These are phyloP conservation scores for Brachionus plicatilis DNA, from an alignment of 1,140 invertebrate species.

Conservation along the genomic window DNA sequence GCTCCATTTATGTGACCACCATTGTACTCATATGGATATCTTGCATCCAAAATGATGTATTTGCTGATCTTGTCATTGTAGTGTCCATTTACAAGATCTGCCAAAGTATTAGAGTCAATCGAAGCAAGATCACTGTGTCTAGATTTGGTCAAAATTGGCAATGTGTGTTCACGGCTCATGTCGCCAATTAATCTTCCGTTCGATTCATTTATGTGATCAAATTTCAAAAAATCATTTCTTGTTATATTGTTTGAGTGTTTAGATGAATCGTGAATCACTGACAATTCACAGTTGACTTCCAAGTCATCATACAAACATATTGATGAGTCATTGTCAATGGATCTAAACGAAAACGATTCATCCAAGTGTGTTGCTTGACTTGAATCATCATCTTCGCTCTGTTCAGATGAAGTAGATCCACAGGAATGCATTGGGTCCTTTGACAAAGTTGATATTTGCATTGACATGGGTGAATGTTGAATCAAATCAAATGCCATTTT, in stretches of 20 bases:
- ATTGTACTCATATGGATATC: conserved; percentile 92
- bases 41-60: conserved; percentile 57
- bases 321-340: background rate
- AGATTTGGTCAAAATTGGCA: background rate
- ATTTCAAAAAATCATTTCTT: background rate
- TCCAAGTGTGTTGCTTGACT: conserved; percentile 1
- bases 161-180: background rate
- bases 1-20: conserved; percentile 83
- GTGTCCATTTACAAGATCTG: background rate
- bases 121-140: conserved; percentile 2
- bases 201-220: background rate
- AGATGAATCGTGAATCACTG: background rate
- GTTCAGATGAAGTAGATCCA: background rate
- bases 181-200: background rate
- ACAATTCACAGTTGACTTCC: background rate
- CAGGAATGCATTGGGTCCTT: background rate
- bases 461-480: background rate
- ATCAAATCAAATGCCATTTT: background rate
- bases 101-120: background rate
- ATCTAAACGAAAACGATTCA: background rate
- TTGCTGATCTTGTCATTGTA: background rate
- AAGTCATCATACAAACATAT: background rate
- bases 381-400: background rate
- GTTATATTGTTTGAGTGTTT: background rate
- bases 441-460: background rate